These are phyloP conservation scores for Heterodera carotae DNA, from an alignment of 1,140 invertebrate species.

Conservation along the genomic window DNA sequence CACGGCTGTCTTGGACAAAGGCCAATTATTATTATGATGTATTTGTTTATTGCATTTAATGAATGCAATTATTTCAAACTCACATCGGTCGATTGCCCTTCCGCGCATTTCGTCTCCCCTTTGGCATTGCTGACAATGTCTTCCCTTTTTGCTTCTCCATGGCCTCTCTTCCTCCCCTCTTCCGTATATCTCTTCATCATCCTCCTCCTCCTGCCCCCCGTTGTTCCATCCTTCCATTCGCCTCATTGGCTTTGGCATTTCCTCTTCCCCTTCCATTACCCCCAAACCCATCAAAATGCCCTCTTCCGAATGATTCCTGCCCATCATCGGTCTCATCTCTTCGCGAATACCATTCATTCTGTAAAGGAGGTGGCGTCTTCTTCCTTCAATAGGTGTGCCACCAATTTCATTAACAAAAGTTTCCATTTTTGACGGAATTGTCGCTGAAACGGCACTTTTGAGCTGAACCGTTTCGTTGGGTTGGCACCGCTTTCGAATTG, in stretches of 20 bases:
- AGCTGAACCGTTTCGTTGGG: not conserved
- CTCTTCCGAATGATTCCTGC: not conserved
- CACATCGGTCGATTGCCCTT: constrained; percentile 37
- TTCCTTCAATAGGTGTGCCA: not conserved
- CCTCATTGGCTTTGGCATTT: constrained; percentile 8
- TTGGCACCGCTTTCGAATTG: not conserved
- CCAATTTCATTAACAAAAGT: not conserved
- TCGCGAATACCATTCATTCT: not conserved
- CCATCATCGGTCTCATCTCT: not conserved
- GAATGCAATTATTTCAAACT: constrained; percentile 17
- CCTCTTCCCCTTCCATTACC: not conserved
- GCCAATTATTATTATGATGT: not conserved
- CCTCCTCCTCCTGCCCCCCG: not conserved
- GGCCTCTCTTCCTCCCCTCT: constrained; percentile 13
- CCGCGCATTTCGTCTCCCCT: constrained; percentile 37
- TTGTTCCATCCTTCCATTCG: not conserved
- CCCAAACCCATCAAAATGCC: constrained; percentile 10
- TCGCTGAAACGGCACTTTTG: not conserved
- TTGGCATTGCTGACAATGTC: constrained; percentile 36
- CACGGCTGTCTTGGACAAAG: constrained; percentile 34
- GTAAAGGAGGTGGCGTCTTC: not conserved
- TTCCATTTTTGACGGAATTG: not conserved
- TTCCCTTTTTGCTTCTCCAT: not conserved
- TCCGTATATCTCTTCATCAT: not conserved
- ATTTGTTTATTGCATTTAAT: too few relatives aligned